These are phyloP conservation scores for Troglohyphantes excavatus DNA, from an alignment of 2,888 invertebrate genomes.

Conservation along the genomic window DNA sequence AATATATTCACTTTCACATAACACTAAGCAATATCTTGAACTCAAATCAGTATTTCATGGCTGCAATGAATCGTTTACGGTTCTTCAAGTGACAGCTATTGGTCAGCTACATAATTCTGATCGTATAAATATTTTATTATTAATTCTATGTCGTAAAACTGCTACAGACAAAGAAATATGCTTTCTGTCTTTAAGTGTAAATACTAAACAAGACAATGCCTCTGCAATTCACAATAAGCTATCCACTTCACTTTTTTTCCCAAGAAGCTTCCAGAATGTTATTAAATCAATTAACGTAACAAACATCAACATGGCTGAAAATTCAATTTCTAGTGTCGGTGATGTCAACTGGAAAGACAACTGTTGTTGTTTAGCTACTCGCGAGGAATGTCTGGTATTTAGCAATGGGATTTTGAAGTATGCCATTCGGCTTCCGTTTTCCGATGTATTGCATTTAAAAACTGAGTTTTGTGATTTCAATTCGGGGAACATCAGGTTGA, in stretches of 20 bases:
- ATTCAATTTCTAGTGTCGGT: neutral
- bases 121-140: neutral
- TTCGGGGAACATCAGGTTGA: neutral
- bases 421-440: neutral
- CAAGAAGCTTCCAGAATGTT: neutral
- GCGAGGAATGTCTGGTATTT: constrained; percentile 12
- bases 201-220: neutral
- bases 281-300: neutral
- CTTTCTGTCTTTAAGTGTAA: neutral
- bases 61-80: neutral
- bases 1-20: constrained; percentile 2
- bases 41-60: neutral
- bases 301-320: neutral
- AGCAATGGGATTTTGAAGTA: constrained; percentile 26
- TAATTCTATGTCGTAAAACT: neutral
- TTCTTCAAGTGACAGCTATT: constrained; percentile 18
- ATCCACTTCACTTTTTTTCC: constrained; percentile 14
- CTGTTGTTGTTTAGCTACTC: neutral
- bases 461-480: constrained; percentile 14
- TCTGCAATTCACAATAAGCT: neutral
- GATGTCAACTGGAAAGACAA: constrained; percentile 30
- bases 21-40: neutral
- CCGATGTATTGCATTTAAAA: neutral
- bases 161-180: neutral
- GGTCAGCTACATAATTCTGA: neutral